Percentiles rank a stretch among this genome's conserved stretches.
Conservation (phyloP, 2,888 invertebrate species). For the Tenthredo scrophulariae region DNA sequence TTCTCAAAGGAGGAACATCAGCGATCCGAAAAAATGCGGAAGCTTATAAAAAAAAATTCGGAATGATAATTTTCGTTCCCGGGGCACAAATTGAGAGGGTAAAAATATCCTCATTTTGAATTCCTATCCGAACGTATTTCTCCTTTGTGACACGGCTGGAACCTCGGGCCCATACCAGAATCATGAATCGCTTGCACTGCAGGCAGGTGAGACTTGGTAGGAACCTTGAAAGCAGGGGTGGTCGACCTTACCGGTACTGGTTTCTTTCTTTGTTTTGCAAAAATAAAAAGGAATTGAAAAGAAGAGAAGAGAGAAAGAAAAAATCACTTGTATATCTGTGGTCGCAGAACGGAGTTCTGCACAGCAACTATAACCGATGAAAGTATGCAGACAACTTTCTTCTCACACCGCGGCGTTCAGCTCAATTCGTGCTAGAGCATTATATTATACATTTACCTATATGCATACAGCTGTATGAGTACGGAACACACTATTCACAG, state of each 20-base stretch:
- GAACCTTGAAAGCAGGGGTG: slow-evolving; percentile 33
- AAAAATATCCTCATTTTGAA: background rate
- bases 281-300: background rate
- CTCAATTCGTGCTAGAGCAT: slow-evolving; percentile 11
- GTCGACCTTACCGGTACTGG: background rate
- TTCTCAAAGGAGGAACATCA: too few species aligned
- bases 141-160: background rate
- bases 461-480: background rate
- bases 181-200: background rate
- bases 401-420: background rate
- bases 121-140: background rate
- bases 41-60: too few species aligned
- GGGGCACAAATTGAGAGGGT: too few species aligned
- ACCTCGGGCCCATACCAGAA: background rate
- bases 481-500: background rate
- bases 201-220: background rate
- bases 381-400: slow-evolving; percentile 34
- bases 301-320: background rate
- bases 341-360: background rate
- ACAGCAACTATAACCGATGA: background rate
- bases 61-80: too few species aligned
- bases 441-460: background rate
- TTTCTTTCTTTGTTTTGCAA: background rate
- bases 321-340: background rate
- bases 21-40: too few species aligned